These are phyloP conservation scores for Rachycentron canadum DNA, from an alignment of 2,797 vertebrate species.

Conservation along the genomic window DNA sequence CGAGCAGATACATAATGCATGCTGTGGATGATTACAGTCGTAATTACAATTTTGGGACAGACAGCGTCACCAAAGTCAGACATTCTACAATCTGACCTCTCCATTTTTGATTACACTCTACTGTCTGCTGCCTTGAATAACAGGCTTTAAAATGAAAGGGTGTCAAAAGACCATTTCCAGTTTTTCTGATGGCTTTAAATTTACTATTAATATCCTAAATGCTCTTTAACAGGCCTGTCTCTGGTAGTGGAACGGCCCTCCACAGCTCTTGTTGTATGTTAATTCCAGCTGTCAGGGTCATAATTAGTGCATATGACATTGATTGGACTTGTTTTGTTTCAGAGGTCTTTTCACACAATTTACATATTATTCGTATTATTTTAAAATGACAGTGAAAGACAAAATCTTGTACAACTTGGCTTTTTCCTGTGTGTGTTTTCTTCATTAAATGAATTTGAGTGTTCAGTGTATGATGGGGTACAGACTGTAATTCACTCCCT, in stretches of 20 bases:
- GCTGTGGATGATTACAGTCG: conserved; percentile 81
- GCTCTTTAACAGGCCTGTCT: conserved; percentile 90
- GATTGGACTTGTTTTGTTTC: conserved; percentile 82
- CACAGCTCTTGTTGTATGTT: conserved; percentile 84
- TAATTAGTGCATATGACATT: conserved; percentile 85
- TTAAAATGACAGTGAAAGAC: conserved; percentile 20
- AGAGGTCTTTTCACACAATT: conserved; percentile 37
- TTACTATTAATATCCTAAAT: conserved; percentile 92
- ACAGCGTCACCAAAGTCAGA: conserved; percentile 88
- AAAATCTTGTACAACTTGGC: background rate
- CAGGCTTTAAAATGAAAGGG: conserved; percentile 93
- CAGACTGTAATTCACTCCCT: conserved; percentile 37
- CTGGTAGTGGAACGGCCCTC: conserved; percentile 82
- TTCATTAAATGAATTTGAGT: conserved; percentile 53
- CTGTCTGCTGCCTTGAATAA: conserved; percentile 91
- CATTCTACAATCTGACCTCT: conserved; percentile 71
- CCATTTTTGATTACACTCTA: conserved; percentile 89
- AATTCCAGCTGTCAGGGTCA: conserved; percentile 86
- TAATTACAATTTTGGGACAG: conserved; percentile 91
- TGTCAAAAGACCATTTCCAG: conserved; percentile 88
- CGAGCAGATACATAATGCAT: conserved; percentile 75
- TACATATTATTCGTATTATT: conserved; percentile 41
- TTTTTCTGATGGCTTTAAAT: conserved; percentile 91
- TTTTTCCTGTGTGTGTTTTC: conserved; percentile 27
- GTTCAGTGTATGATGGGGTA: conserved; percentile 28